Conservation (phyloP, 2,888 invertebrate genomes). For the Sericinus montela region DNA sequence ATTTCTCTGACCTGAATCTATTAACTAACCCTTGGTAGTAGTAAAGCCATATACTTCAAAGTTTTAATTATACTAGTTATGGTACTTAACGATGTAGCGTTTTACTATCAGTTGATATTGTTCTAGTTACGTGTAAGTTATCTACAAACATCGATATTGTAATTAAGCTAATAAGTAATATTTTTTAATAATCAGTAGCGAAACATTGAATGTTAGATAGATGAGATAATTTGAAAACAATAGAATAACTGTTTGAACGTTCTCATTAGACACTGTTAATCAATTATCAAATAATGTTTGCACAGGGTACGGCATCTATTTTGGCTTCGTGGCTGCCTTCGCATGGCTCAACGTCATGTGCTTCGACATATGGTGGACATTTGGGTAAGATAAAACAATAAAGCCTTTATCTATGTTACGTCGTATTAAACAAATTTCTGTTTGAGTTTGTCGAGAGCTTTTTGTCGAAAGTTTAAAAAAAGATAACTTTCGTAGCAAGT, state of each 20-base stretch:
- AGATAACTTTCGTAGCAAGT: no score
- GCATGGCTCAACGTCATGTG: slow-evolving; percentile 90
- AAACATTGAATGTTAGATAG: slow-evolving; percentile 18
- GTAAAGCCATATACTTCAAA: neutral
- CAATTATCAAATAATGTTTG: slow-evolving; percentile 44
- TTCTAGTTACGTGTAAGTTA: slow-evolving; percentile 16
- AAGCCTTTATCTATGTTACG: no score
- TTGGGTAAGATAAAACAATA: slow-evolving; percentile 82
- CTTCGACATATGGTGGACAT: slow-evolving; percentile 90
- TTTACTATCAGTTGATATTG: slow-evolving; percentile 11
- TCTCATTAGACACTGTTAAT: slow-evolving; percentile 20
- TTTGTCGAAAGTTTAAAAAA: no score
- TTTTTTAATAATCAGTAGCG: slow-evolving; percentile 9
- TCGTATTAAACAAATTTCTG: no score
- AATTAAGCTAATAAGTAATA: slow-evolving; percentile 19
- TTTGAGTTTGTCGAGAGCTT: no score
- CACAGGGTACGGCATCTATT: slow-evolving; percentile 83
- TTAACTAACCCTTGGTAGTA: no score
- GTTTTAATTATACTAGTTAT: slow-evolving; percentile 13
- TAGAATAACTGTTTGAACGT: slow-evolving; percentile 27
- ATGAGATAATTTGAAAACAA: slow-evolving; percentile 29
- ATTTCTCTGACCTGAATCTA: no score
- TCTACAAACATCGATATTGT: slow-evolving; percentile 7
- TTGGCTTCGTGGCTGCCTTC: slow-evolving; percentile 84
- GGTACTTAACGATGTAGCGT: neutral